phyloP scores from a whole-genome alignment of 1,140 invertebrate species.

The Micrasema minimum region DNA sequence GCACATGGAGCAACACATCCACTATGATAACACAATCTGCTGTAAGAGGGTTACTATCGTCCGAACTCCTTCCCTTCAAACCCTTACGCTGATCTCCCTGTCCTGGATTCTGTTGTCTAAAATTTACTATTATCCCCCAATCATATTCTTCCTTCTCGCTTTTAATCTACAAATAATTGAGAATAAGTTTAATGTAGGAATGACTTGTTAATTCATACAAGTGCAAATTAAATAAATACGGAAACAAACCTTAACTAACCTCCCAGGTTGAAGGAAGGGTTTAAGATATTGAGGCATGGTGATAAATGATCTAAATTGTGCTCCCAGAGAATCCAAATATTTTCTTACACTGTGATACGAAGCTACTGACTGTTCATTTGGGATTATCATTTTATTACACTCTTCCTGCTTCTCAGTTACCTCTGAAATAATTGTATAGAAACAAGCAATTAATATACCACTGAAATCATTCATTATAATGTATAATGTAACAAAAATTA shows the following conservation, averaged over 20 bases:
- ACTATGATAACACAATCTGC: slow-evolving; percentile 75
- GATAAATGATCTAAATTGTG: slow-evolving; percentile 82
- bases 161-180: slow-evolving; percentile 74
- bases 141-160: slow-evolving; percentile 89
- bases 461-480: too few species aligned
- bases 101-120: slow-evolving; percentile 76
- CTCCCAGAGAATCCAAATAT: slow-evolving; percentile 79
- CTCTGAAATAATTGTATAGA: slow-evolving; percentile 69
- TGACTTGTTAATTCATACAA: too few species aligned
- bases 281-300: slow-evolving; percentile 89
- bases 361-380: slow-evolving; percentile 81
- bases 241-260: slow-evolving; percentile 84
- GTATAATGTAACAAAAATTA: too few species aligned
- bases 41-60: slow-evolving; percentile 69
- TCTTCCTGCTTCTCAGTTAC: slow-evolving; percentile 77
- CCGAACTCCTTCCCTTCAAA: slow-evolving; percentile 61
- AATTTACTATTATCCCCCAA: slow-evolving; percentile 96
- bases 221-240: slow-evolving; percentile 4
- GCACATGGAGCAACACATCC: slow-evolving; percentile 86
- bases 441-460: too few species aligned
- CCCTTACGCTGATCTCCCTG: slow-evolving; percentile 58
- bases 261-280: slow-evolving; percentile 93
- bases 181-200: too few species aligned
- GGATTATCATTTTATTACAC: slow-evolving; percentile 73
- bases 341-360: slow-evolving; percentile 87